Conservation (phyloP, 2,113 vertebrate genomes). For the Colistium nudipinnis region DNA sequence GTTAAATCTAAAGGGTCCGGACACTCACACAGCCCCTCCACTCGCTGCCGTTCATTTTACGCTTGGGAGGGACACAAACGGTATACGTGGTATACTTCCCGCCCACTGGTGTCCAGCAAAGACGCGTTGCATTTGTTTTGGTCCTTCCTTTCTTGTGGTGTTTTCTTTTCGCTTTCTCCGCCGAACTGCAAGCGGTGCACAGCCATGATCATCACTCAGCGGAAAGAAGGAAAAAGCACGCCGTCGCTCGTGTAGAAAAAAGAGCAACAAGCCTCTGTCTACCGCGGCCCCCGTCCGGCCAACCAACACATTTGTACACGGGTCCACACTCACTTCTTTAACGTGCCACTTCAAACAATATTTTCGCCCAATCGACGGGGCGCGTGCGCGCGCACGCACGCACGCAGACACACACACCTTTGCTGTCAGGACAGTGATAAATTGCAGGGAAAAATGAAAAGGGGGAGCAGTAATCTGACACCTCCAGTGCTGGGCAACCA, state of each 20-base stretch:
- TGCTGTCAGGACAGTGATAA: conserved; percentile 73
- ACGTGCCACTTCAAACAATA: conserved; percentile 56
- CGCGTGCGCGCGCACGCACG: conserved; percentile 2
- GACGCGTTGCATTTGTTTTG: neutral
- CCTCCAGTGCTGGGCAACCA: conserved; percentile 67
- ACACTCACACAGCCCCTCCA: conserved; percentile 52
- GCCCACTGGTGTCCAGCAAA: conserved; percentile 14
- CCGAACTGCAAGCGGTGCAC: conserved; percentile 8
- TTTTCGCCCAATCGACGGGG: conserved; percentile 38
- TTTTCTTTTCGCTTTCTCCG: conserved; percentile 4
- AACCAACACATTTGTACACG: conserved; percentile 61
- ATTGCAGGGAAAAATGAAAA: conserved; percentile 77
- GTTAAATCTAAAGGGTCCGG: conserved; percentile 68
- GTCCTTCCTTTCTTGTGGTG: neutral
- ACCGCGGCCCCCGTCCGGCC: conserved; percentile 52
- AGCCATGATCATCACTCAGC: conserved; percentile 22
- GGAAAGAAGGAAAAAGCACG: conserved; percentile 46
- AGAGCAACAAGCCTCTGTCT: conserved; percentile 40
- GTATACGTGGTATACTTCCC: neutral
- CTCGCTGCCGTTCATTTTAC: conserved; percentile 56
- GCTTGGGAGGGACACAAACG: conserved; percentile 50
- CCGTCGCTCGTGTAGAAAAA: too few species aligned
- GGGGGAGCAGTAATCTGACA: conserved; percentile 69
- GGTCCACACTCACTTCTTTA: conserved; percentile 52
- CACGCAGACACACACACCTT: conserved; percentile 37